Percentiles rank a stretch among this genome's conserved stretches.
These are phyloP conservation scores for Morpho deidamia DNA, from an alignment of 2,888 invertebrate species.

Conservation along the genomic window DNA sequence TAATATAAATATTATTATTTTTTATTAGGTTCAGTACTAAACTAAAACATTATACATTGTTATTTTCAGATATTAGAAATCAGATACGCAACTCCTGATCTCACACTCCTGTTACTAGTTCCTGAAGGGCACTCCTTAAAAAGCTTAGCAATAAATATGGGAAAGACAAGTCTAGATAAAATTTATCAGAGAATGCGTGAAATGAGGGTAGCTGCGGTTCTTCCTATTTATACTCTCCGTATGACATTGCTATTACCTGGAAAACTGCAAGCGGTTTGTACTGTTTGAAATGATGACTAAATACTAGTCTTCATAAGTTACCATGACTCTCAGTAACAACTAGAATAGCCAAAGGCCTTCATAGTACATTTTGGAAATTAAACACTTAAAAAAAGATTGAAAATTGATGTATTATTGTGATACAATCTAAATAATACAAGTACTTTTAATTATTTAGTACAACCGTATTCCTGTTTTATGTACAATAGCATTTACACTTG, in stretches of 20 bases:
- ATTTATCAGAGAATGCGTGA: conserved; percentile 38
- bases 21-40: not conserved
- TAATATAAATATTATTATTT: no score
- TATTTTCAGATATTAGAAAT: conserved; percentile 61
- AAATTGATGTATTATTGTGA: no score
- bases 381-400: no score
- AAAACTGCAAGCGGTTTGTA: conserved; percentile 57
- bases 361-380: no score
- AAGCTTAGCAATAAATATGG: conserved; percentile 35
- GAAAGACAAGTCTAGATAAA: conserved; percentile 33
- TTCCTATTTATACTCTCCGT: conserved; percentile 66
- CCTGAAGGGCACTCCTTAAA: conserved; percentile 49
- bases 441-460: no score
- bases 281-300: no score
- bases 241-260: conserved; percentile 64
- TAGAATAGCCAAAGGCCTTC: no score
- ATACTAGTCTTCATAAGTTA: no score
- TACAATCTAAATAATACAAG: no score
- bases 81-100: conserved; percentile 50
- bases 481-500: no score
- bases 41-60: not conserved
- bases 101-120: conserved; percentile 54
- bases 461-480: no score
- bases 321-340: no score
- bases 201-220: conserved; percentile 47